Conservation (phyloP, 2,797 vertebrate species). For the Poeciliopsis infans region DNA sequence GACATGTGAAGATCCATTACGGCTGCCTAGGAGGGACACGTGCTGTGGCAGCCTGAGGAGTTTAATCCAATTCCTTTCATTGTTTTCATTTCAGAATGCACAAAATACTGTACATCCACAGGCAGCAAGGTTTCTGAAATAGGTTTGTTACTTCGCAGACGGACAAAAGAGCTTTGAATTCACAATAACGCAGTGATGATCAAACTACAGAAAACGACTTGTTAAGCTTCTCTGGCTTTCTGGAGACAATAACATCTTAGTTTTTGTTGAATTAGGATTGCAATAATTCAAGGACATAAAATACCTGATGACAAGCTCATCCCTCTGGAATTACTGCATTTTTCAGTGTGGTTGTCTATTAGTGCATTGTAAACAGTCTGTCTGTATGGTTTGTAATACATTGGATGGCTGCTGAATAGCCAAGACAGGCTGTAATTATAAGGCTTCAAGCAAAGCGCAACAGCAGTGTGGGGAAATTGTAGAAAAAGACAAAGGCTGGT, state of each 20-base stretch:
- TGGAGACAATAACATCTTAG: not conserved
- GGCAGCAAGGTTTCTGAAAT: constrained; percentile 9
- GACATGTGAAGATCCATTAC: constrained; percentile 81
- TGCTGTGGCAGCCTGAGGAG: constrained; percentile 23
- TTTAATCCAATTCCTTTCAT: constrained; percentile 24
- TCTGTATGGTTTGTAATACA: constrained; percentile 41
- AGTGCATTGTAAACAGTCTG: constrained; percentile 25
- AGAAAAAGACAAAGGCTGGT: constrained; percentile 42
- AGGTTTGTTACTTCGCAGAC: constrained; percentile 5
- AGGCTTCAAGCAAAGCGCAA: constrained; percentile 43
- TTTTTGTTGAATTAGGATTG: not conserved
- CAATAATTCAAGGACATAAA: constrained; percentile 13
- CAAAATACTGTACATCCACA: constrained; percentile 22
- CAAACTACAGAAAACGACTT: not conserved
- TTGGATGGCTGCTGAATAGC: constrained; percentile 38
- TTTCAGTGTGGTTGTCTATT: constrained; percentile 36
- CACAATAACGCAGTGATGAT: not conserved
- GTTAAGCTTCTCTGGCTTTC: not conserved
- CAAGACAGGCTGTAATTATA: constrained; percentile 59
- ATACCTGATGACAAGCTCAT: constrained; percentile 28
- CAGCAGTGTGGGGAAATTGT: constrained; percentile 45
- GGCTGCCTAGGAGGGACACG: constrained; percentile 47
- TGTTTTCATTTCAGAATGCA: constrained; percentile 33
- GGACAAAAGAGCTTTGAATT: not conserved
- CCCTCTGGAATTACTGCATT: constrained; percentile 32